These are phyloP conservation scores for Beaufortia kweichowensis DNA, from an alignment of 2,113 vertebrate genomes.

Conservation along the genomic window DNA sequence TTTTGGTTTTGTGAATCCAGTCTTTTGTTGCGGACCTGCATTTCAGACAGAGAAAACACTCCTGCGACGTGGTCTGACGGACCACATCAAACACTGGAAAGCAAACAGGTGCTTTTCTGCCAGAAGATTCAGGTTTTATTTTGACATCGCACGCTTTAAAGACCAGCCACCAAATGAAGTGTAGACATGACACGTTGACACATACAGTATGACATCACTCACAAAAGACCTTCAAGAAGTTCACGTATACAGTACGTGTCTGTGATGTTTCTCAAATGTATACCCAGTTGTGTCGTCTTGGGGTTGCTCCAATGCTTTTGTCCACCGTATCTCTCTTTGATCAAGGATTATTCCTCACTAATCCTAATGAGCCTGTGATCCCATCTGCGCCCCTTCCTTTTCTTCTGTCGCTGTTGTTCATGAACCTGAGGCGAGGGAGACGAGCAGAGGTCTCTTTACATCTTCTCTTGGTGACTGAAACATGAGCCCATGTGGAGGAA, in stretches of 20 bases:
- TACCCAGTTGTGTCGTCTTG: slow-evolving; percentile 46
- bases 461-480: slow-evolving; percentile 61
- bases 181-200: slow-evolving; percentile 22
- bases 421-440: slow-evolving; percentile 63
- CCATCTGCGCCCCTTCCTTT: slow-evolving; percentile 53
- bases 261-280: not conserved
- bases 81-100: slow-evolving; percentile 52
- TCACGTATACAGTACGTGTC: not conserved
- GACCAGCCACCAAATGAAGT: not conserved
- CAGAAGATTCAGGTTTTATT: slow-evolving; percentile 27
- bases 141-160: slow-evolving; percentile 38
- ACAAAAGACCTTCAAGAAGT: too few species aligned
- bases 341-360: slow-evolving; percentile 54
- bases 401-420: slow-evolving; percentile 53
- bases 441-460: slow-evolving; percentile 62
- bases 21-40: slow-evolving; percentile 49
- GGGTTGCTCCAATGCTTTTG: slow-evolving; percentile 47
- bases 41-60: slow-evolving; percentile 44
- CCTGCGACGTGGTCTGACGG: slow-evolving; percentile 42
- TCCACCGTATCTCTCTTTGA: slow-evolving; percentile 48
- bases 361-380: slow-evolving; percentile 56
- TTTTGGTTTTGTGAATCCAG: slow-evolving; percentile 40
- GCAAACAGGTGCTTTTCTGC: slow-evolving; percentile 38
- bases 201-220: slow-evolving; percentile 11
- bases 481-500: slow-evolving; percentile 58